Evolutionary conservation across 2,888 invertebrate genomes (phyloP).

Genomic region (Nephrotoma appendiculata): DNA sequence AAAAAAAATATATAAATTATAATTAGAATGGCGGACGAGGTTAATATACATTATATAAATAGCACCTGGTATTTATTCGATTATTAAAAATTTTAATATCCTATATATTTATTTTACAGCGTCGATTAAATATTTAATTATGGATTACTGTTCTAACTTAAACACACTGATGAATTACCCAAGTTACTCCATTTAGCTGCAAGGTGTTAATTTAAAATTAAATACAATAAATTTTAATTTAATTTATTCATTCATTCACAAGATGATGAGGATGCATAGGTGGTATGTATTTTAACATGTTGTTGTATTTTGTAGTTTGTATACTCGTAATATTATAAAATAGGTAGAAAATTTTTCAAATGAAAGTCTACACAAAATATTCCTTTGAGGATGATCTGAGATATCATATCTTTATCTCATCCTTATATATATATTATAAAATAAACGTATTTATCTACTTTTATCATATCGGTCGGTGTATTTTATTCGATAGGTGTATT

Average conservation of each 20-base stretch:
- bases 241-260: background rate
- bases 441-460: background rate
- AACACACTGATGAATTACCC: background rate
- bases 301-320: background rate
- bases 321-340: background rate
- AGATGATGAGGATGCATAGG: background rate
- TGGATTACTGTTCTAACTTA: background rate
- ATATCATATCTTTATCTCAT: background rate
- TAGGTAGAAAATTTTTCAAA: background rate
- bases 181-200: background rate
- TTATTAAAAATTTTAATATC: background rate
- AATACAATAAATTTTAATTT: background rate
- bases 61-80: background rate
- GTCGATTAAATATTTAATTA: background rate
- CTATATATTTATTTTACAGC: background rate
- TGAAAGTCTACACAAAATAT: background rate
- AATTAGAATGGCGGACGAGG: background rate
- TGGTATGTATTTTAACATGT: background rate
- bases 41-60: background rate
- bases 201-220: background rate
- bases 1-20: background rate
- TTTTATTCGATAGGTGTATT: background rate
- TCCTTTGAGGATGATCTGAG: background rate
- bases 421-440: background rate
- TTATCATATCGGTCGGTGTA: background rate